These are phyloP conservation scores for Florisuga fusca DNA, from an alignment of 2,797 vertebrate species.

Conservation along the genomic window DNA sequence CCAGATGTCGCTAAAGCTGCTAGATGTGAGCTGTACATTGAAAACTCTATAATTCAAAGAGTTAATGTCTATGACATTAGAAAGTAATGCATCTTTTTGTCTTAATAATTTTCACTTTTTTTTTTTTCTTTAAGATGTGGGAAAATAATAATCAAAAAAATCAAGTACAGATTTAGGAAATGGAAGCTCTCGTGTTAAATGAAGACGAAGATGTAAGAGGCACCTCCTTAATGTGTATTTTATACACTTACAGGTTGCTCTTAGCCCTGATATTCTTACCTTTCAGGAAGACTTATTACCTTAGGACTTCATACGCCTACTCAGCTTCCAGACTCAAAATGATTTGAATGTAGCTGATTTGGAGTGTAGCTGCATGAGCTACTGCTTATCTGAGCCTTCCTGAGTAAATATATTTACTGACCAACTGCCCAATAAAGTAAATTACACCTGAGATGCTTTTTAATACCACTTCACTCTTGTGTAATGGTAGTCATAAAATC, in stretches of 20 bases:
- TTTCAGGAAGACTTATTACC: not conserved
- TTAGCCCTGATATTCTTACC: not conserved
- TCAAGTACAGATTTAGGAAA: not conserved
- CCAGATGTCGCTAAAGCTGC: not conserved
- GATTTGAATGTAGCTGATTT: not conserved
- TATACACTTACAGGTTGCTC: not conserved
- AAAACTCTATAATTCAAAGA: not conserved
- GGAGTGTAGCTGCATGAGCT: not conserved
- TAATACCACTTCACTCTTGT: not conserved
- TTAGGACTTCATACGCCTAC: not conserved
- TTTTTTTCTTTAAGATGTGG: not conserved
- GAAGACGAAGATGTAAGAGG: not conserved
- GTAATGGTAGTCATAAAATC: not conserved
- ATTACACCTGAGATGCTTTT: not conserved
- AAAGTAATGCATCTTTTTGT: not conserved
- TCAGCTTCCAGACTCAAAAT: not conserved
- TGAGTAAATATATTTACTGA: not conserved
- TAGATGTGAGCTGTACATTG: not conserved
- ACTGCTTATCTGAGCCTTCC: not conserved
- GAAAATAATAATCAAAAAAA: not conserved
- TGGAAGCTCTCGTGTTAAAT: not conserved
- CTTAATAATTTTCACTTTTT: not conserved
- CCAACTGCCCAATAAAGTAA: not conserved
- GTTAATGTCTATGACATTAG: not conserved
- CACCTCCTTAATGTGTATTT: not conserved